Evolutionary conservation across 2,113 vertebrate species (phyloP).

Genomic region (Cochlearius cochlearius): DNA sequence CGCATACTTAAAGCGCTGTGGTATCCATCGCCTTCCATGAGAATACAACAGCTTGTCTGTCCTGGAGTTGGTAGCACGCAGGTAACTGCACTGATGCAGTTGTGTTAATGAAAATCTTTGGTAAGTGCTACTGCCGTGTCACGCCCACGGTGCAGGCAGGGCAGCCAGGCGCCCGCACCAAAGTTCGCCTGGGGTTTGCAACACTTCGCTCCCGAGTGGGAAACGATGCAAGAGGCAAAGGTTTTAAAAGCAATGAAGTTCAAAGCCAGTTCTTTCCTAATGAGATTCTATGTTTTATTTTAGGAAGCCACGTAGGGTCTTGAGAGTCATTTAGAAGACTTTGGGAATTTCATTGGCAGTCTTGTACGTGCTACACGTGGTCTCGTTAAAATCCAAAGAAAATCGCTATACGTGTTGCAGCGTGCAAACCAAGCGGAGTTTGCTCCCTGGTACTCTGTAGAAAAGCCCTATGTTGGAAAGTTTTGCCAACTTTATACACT

Average conservation of each 20-base stretch:
- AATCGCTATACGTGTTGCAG: background rate
- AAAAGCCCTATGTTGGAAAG: background rate
- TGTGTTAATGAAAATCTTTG: background rate
- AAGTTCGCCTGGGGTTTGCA: background rate
- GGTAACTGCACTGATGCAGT: background rate
- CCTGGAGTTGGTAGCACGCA: background rate
- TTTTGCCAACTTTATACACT: background rate
- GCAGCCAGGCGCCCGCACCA: rapidly evolving
- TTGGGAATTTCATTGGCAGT: background rate
- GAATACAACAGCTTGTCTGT: background rate
- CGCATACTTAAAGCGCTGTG: background rate
- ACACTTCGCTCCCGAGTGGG: background rate
- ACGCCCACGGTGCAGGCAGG: rapidly evolving
- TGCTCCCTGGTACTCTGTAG: background rate
- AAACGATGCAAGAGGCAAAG: background rate
- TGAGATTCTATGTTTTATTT: background rate
- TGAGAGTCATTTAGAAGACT: background rate
- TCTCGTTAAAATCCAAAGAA: background rate
- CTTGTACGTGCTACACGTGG: rapidly evolving
- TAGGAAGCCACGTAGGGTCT: background rate
- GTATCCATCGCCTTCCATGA: background rate
- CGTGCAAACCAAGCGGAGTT: background rate
- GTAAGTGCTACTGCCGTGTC: background rate
- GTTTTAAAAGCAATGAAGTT: background rate
- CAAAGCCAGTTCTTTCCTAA: background rate